These are phyloP conservation scores for Entomobrya multifasciata DNA, from an alignment of 2,888 invertebrate species.

Conservation along the genomic window DNA sequence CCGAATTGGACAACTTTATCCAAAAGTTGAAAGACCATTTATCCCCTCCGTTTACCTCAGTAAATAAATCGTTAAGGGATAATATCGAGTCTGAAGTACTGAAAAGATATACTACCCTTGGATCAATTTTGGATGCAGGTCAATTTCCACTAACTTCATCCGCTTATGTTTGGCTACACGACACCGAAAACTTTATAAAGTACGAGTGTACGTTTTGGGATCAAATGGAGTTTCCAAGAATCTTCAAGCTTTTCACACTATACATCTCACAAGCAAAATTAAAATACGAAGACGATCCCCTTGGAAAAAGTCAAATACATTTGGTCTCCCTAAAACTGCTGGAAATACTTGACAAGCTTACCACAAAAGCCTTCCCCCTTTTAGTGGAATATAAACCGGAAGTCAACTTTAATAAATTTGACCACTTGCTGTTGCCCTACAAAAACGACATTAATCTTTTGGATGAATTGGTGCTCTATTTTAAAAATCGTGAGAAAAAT, in stretches of 20 bases:
- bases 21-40: background rate
- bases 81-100: background rate
- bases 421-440: constrained; percentile 8
- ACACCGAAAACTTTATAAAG: constrained; percentile 46
- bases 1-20: background rate
- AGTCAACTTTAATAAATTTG: background rate
- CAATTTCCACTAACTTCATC: background rate
- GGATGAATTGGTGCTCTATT: constrained; percentile 18
- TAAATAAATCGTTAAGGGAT: background rate
- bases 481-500: background rate
- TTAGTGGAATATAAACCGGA: background rate
- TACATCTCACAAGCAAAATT: background rate
- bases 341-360: constrained; percentile 4
- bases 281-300: constrained; percentile 8
- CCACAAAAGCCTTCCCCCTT: background rate
- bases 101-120: no score
- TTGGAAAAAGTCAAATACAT: constrained; percentile 46
- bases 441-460: constrained; percentile 24
- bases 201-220: background rate
- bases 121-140: background rate
- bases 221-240: background rate
- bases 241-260: background rate
- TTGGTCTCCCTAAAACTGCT: constrained; percentile 19
- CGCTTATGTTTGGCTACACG: constrained; percentile 28
- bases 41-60: background rate